Evolutionary conservation across 1,140 invertebrate genomes (phyloP), one percentile per base, ranked within the genome.

Genomic region (Lordiphosa mommai): DNA sequence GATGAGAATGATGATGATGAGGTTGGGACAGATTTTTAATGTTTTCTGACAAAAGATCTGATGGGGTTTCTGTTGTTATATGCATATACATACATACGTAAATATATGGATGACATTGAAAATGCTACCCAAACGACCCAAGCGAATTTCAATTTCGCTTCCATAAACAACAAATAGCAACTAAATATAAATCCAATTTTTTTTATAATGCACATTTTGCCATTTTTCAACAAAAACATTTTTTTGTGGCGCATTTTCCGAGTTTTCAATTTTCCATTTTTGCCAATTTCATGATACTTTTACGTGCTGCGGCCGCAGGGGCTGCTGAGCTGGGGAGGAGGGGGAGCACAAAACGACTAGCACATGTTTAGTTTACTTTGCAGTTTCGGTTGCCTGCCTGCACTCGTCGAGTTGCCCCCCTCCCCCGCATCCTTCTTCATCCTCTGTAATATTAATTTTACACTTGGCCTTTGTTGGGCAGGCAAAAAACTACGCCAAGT

Each of bases 311-410:
- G 30, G 44, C 14, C 13, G 29, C 14, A 32, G 55, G 13, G 12
- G 48, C 16, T 20, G 56, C 20, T 44, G 33, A 10, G 9, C n/a
- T 23, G 33, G 30, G 16, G 30, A 23, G 23, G 33, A 6, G 48
- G 17, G 6, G 17, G 17, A 38, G 29, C 53, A 48, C 49, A 72
- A 74, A 80, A 80, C 77, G 74, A 80, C 74, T 80, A 80, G 74
- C 74, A 80, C 74, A 80, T 80, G 74, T 80, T 80, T 82, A 80
- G 76, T 80, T 80, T 80, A 80, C 74, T 82, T 80, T 80, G 77
- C 74, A 80, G 76, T 80, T 80, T 80, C 76, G 74, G 65, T 82
- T 80, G 74, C 77, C 71, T 80, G 77, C 69, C 74, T 80, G 57
- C 76, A 77, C 66, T 74, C 67, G 55, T 30, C 51, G 57, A 69